Conservation (phyloP, 2,797 vertebrate species). For the Enteromius anoplus region DNA sequence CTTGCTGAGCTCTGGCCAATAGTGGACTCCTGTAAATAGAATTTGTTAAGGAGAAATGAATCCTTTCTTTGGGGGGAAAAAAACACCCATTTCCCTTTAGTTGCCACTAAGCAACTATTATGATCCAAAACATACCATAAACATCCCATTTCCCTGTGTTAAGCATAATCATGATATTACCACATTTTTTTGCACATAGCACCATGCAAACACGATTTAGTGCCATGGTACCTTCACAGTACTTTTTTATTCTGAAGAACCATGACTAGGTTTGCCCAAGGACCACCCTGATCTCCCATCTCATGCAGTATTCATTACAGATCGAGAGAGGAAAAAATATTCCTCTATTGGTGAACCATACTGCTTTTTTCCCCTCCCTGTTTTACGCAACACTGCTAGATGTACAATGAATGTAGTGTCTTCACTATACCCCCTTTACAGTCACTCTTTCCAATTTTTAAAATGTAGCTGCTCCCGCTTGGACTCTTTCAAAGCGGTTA, state of each 20-base stretch:
- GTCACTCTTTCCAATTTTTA: neutral
- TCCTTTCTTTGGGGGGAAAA: constrained; percentile 31
- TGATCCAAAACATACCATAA: constrained; percentile 36
- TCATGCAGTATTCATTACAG: constrained; percentile 21
- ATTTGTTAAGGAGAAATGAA: constrained; percentile 54
- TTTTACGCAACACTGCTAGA: constrained; percentile 14
- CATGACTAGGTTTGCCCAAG: constrained; percentile 11
- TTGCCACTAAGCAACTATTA: constrained; percentile 42
- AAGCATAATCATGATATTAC: neutral
- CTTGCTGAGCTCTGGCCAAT: constrained; percentile 47
- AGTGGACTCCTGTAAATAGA: constrained; percentile 48
- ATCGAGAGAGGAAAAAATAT: constrained; percentile 27
- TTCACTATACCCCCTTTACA: constrained; percentile 16
- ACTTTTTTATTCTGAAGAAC: neutral
- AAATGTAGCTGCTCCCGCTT: neutral
- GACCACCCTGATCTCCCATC: constrained; percentile 28
- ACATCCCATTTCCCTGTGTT: constrained; percentile 6
- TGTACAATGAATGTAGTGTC: constrained; percentile 40
- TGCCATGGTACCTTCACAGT: neutral
- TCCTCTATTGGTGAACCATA: neutral
- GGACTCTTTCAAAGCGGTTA: neutral
- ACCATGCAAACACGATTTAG: neutral
- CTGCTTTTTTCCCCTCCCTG: constrained; percentile 35
- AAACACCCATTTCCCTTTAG: constrained; percentile 19
- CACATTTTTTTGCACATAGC: constrained; percentile 1